A percentile compares a stretch with the other conserved stretches of the same genome.
These are phyloP conservation scores for Lottia gigantea DNA, from an alignment of 2,888 invertebrate genomes.

Conservation along the genomic window DNA sequence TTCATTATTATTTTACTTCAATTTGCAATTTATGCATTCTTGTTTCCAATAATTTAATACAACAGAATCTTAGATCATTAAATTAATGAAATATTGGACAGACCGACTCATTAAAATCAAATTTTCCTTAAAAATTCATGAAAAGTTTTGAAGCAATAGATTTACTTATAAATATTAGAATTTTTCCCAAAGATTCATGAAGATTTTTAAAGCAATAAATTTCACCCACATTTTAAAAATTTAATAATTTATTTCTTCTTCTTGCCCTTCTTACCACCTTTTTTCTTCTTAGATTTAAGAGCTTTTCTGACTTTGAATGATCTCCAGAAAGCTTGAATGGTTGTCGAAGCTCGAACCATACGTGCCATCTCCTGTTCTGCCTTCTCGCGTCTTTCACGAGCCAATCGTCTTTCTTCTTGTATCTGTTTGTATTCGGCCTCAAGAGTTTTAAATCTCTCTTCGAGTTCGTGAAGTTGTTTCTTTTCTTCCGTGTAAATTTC, in stretches of 20 bases:
- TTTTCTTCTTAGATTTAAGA: conserved; percentile 65
- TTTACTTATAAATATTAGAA: too few relatives aligned
- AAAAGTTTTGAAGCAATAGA: too few relatives aligned
- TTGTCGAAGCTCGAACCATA: conserved; percentile 65
- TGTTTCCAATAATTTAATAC: too few relatives aligned
- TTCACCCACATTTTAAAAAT: too few relatives aligned
- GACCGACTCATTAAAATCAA: too few relatives aligned
- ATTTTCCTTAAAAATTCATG: too few relatives aligned
- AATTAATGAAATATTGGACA: too few relatives aligned
- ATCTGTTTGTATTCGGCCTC: conserved; percentile 66
- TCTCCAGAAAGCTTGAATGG: conserved; percentile 69
- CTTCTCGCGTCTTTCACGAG: conserved; percentile 62
- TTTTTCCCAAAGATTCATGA: too few relatives aligned
- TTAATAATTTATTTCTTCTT: conserved; percentile 14
- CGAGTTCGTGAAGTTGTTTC: conserved; percentile 67
- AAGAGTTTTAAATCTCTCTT: conserved; percentile 66
- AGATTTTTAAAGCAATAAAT: too few relatives aligned
- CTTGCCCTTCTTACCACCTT: conserved; percentile 55
- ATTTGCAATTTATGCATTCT: too few relatives aligned
- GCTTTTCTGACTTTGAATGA: conserved; percentile 68
- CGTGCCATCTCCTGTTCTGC: conserved; percentile 64
- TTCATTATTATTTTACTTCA: too few relatives aligned
- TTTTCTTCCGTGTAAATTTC: conserved; percentile 67
- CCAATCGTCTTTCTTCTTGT: conserved; percentile 64
- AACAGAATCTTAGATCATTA: too few relatives aligned